These are phyloP conservation scores for Vireo altiloquus DNA, from an alignment of 2,113 vertebrate species.

Conservation along the genomic window DNA sequence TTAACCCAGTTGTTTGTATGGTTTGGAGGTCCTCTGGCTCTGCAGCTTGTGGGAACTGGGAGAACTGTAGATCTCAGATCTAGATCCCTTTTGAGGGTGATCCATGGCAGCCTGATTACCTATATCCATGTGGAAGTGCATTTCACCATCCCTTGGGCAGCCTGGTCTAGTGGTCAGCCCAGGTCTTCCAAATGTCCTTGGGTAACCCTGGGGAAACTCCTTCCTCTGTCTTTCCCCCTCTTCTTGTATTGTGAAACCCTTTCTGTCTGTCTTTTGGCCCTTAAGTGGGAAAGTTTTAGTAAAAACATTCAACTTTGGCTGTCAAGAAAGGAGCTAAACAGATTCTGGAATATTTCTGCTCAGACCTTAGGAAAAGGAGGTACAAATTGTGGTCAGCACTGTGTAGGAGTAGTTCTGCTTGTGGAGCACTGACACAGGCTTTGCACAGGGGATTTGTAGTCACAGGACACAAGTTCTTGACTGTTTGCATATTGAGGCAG, in stretches of 20 bases:
- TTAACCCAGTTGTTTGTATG: neutral
- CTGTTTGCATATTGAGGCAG: neutral
- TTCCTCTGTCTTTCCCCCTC: rapidly evolving
- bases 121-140: rapidly evolving
- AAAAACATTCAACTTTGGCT: neutral
- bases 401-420: neutral
- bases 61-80: neutral
- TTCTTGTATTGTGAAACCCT: neutral
- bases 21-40: neutral
- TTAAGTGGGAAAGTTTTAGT: neutral
- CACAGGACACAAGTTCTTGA: neutral
- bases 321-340: neutral
- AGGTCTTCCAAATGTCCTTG: neutral
- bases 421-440: neutral
- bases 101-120: neutral
- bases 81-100: neutral
- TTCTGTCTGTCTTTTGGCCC: neutral
- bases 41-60: neutral
- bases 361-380: neutral
- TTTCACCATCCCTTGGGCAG: neutral
- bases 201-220: neutral
- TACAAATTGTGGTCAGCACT: rapidly evolving
- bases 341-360: neutral
- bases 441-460: neutral
- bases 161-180: neutral